Conservation (phyloP, 2,797 vertebrate species). For the Remorina albescens region DNA sequence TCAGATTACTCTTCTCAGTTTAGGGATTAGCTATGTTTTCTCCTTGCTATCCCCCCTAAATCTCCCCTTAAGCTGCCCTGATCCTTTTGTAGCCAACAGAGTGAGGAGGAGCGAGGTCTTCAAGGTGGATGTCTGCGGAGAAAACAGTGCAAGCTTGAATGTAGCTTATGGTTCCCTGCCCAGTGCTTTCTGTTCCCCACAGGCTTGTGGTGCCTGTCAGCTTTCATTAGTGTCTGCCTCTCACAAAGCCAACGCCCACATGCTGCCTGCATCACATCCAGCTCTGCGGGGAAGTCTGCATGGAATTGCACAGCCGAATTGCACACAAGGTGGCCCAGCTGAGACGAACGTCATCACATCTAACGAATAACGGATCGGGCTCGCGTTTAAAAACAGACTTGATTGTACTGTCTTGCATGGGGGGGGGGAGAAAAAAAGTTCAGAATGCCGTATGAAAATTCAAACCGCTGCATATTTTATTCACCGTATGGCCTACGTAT, state of each 20-base stretch:
- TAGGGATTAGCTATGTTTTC: slow-evolving; percentile 86
- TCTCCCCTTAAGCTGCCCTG: slow-evolving; percentile 83
- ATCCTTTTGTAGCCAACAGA: slow-evolving; percentile 81
- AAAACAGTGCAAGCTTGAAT: slow-evolving; percentile 69
- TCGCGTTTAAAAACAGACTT: slow-evolving; percentile 6
- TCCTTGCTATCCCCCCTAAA: slow-evolving; percentile 81
- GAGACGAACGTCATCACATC: slow-evolving; percentile 12
- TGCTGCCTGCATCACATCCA: slow-evolving; percentile 56
- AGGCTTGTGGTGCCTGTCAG: slow-evolving; percentile 76
- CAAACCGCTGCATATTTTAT: slow-evolving; percentile 21
- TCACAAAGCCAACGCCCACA: slow-evolving; percentile 68
- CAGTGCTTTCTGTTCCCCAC: slow-evolving; percentile 69
- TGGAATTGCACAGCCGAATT: slow-evolving; percentile 49
- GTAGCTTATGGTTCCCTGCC: slow-evolving; percentile 66
- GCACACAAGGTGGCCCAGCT: slow-evolving; percentile 59
- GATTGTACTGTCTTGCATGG: not conserved
- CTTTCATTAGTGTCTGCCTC: slow-evolving; percentile 72
- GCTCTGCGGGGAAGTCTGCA: slow-evolving; percentile 40
- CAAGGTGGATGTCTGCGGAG: slow-evolving; percentile 79
- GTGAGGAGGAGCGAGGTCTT: slow-evolving; percentile 77
- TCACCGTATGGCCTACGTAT: slow-evolving; percentile 8
- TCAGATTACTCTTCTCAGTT: slow-evolving; percentile 84
- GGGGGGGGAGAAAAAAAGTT: not conserved
- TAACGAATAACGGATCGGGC: slow-evolving; percentile 30
- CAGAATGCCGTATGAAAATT: not conserved